These are phyloP conservation scores for Pelobates fuscus DNA, from an alignment of 2,113 vertebrate species.

Conservation along the genomic window DNA sequence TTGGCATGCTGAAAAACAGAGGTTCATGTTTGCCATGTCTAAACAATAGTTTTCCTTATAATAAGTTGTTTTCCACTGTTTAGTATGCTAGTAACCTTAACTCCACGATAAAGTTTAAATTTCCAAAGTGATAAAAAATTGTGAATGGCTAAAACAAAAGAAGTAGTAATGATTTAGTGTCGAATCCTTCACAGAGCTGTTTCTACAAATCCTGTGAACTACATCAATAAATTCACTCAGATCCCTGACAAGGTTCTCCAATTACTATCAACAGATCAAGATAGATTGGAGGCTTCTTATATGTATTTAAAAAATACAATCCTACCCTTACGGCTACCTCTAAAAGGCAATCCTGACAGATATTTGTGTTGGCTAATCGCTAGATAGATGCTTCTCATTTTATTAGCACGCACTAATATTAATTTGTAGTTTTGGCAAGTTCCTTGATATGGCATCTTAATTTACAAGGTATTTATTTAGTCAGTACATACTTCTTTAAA, in stretches of 20 bases:
- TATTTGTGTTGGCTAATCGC: constrained; percentile 48
- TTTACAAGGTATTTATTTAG: no score
- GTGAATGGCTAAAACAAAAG: constrained; percentile 51
- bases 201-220: constrained; percentile 66
- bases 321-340: constrained; percentile 37
- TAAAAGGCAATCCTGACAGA: constrained; percentile 38
- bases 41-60: neutral
- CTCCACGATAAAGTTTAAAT: neutral
- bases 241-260: constrained; percentile 61
- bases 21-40: no score
- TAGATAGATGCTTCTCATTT: constrained; percentile 19
- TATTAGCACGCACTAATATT: no score
- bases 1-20: no score
- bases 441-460: no score
- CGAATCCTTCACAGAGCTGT: constrained; percentile 63
- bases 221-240: constrained; percentile 60
- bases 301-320: constrained; percentile 44
- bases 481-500: no score
- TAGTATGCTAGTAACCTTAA: neutral
- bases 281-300: constrained; percentile 60
- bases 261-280: constrained; percentile 65
- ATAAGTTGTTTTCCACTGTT: neutral
- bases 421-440: no score
- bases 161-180: constrained; percentile 55
- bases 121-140: constrained; percentile 56